Evolutionary conservation across 1,140 invertebrate species (phyloP).

Genomic region (Scaptomyza pallida): DNA sequence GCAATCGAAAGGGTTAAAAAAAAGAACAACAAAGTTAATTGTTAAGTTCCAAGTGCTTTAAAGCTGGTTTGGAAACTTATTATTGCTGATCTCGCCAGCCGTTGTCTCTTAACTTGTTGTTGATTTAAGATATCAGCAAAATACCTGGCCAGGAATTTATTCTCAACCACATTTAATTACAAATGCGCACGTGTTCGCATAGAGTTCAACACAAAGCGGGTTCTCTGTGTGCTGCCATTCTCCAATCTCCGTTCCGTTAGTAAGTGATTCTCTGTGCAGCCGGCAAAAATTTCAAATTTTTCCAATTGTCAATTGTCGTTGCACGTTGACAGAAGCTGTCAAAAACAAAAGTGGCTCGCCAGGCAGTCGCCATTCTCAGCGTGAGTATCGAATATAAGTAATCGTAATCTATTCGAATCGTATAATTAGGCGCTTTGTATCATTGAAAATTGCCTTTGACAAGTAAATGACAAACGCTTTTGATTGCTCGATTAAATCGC

Average conservation of each 20-base stretch:
- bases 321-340: conserved; percentile 43
- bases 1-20: conserved; percentile 30
- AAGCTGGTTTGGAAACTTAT: not conserved
- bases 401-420: conserved; percentile 36
- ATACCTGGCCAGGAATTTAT: conserved; percentile 41
- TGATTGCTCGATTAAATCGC: conserved; percentile 80
- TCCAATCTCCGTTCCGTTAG: conserved; percentile 16
- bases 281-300: not conserved
- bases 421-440: conserved; percentile 70
- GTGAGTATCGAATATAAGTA: not conserved
- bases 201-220: conserved; percentile 1
- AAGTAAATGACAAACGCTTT: conserved; percentile 80
- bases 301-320: conserved; percentile 32
- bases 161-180: conserved; percentile 60
- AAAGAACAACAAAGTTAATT: not conserved
- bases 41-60: not conserved
- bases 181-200: conserved; percentile 70
- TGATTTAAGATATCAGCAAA: conserved; percentile 12
- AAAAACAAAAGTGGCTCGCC: conserved; percentile 56
- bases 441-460: conserved; percentile 71
- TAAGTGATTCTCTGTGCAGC: conserved; percentile 8
- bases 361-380: conserved; percentile 31
- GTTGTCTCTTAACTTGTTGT: not conserved
- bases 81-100: no score
- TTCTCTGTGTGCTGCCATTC: conserved; percentile 4